phyloP scores from a whole-genome alignment of 2,113 vertebrate species.

The Salvelinus alpinus region DNA sequence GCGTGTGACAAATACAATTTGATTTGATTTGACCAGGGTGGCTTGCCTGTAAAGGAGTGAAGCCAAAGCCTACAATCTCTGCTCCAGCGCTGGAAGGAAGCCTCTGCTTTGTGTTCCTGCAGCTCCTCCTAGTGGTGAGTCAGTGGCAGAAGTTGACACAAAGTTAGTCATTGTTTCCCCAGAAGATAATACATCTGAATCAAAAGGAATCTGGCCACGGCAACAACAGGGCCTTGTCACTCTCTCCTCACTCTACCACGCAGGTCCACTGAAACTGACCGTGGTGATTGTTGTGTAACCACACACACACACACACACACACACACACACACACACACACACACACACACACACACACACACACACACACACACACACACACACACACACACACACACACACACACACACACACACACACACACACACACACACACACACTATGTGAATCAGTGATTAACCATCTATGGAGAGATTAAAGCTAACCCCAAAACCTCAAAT shows the following conservation, averaged over 20 bases:
- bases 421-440: background rate
- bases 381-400: background rate
- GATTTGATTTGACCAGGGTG: too few species aligned
- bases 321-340: slow-evolving; percentile 4
- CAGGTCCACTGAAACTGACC: slow-evolving; percentile 7
- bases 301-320: too few species aligned
- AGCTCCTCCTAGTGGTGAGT: slow-evolving; percentile 47
- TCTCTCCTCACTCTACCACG: slow-evolving; percentile 18
- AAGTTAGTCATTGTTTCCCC: slow-evolving; percentile 27
- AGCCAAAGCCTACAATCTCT: too few species aligned
- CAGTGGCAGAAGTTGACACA: background rate
- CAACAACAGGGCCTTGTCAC: slow-evolving; percentile 12
- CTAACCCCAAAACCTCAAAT: background rate
- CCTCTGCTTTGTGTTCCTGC: slow-evolving; percentile 23
- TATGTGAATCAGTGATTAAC: slow-evolving; percentile 2
- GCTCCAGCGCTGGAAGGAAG: too few species aligned
- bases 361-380: background rate
- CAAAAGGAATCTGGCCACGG: background rate
- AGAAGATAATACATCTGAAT: slow-evolving; percentile 36
- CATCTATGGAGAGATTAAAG: background rate
- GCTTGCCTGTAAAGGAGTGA: too few species aligned
- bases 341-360: slow-evolving; percentile 2
- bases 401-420: background rate
- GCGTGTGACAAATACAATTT: too few species aligned
- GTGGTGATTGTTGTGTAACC: slow-evolving; percentile 26